Percentiles rank a stretch among this genome's conserved stretches.
Conservation (phyloP, 2,113 vertebrate genomes). For the Sarotherodon lohbergeri region DNA sequence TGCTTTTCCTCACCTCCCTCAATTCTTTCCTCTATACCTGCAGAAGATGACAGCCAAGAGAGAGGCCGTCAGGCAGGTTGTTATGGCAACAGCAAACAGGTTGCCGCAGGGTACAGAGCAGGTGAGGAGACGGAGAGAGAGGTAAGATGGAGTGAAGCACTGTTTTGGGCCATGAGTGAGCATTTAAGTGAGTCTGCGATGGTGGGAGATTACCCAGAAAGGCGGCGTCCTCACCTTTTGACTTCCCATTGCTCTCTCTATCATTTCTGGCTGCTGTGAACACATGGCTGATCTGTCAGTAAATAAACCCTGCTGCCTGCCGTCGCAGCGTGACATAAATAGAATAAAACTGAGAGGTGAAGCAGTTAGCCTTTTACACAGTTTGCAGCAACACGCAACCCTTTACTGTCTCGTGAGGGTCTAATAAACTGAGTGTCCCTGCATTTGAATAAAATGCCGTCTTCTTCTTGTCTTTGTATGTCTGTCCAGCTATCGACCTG, state of each 20-base stretch:
- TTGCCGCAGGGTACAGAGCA: conserved; percentile 31
- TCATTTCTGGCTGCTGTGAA: neutral
- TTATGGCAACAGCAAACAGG: conserved; percentile 60
- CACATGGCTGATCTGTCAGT: conserved; percentile 21
- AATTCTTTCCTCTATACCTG: neutral
- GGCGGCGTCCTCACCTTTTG: neutral
- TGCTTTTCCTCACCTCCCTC: neutral
- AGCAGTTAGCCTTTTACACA: neutral
- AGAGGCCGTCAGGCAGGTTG: conserved; percentile 41
- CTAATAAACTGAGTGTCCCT: neutral
- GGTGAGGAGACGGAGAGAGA: neutral
- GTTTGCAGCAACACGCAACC: neutral
- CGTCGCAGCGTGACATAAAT: conserved; percentile 11
- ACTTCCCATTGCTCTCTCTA: neutral
- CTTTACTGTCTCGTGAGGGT: neutral
- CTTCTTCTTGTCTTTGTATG: neutral
- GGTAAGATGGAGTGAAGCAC: neutral
- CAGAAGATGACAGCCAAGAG: conserved; percentile 2
- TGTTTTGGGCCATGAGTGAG: neutral
- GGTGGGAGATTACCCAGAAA: neutral
- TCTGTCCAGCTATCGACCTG: conserved; percentile 87
- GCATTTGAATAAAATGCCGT: neutral
- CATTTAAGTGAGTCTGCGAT: neutral
- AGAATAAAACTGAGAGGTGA: neutral
- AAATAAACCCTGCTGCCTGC: conserved; percentile 5